A percentile compares a stretch with the other conserved stretches of the same genome.
Conservation (phyloP, 2,888 invertebrate species). For the Aleiodes leptofemur region DNA sequence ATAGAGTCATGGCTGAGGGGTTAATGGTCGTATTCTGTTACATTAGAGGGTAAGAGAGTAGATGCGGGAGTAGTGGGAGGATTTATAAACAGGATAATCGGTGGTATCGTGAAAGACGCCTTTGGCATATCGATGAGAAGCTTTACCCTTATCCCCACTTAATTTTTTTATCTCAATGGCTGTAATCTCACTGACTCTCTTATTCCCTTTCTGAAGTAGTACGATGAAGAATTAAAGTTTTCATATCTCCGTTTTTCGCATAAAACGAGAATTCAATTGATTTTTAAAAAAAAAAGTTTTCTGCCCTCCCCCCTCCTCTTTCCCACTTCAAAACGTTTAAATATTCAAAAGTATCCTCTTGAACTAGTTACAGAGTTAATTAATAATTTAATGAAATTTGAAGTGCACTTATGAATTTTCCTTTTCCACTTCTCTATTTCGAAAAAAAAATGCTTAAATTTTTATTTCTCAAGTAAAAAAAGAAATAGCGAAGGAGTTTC, state of each 20-base stretch:
- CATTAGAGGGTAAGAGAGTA: conserved; percentile 24
- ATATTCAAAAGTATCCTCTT: too few relatives aligned
- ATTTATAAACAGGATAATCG: conserved; percentile 68
- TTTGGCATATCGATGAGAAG: conserved; percentile 61
- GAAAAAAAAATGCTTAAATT: not conserved
- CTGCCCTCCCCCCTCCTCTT: too few relatives aligned
- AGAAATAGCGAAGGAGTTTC: not conserved
- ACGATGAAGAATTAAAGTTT: not conserved
- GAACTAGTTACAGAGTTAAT: not conserved
- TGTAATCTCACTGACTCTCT: not conserved
- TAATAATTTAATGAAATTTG: not conserved
- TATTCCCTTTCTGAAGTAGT: conserved; percentile 13
- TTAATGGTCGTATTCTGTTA: conserved; percentile 42
- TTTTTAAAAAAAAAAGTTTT: not conserved
- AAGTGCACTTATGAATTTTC: not conserved
- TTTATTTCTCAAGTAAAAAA: not conserved
- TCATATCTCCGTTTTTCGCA: too few relatives aligned
- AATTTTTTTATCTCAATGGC: conserved; percentile 9
- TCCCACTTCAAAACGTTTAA: too few relatives aligned
- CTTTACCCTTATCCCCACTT: conserved; percentile 46
- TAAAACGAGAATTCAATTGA: not conserved
- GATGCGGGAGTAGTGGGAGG: conserved; percentile 51
- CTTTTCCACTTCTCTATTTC: too few relatives aligned
- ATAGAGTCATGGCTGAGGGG: not conserved
- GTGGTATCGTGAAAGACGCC: conserved; percentile 61